Base-by-base conservation (phyloP, 37 sponge, comb jelly and placozoan genomes). In the Geodia barretti region DNA sequence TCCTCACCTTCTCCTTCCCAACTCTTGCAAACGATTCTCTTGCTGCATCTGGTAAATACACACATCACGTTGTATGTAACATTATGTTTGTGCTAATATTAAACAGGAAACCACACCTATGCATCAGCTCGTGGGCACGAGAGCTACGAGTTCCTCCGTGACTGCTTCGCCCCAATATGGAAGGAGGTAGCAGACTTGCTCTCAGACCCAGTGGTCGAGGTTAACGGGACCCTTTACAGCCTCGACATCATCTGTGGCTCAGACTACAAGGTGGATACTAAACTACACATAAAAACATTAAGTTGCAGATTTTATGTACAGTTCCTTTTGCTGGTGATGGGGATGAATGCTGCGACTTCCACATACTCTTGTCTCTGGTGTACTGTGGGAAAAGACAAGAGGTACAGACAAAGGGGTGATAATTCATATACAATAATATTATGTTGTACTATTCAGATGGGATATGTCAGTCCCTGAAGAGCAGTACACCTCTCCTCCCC, bases 281-380 rank as follows among this genome's bases (percentile, higher is more conserved):
- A 42, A 43, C 54, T 47, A n/a, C n/a, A n/a, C n/a, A n/a, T n/a
- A n/a, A n/a, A n/a, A n/a, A n/a, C n/a, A n/a, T n/a, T n/a, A n/a
- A n/a, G n/a, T n/a, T n/a, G n/a, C n/a, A n/a, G n/a, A n/a, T n/a
- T 47, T 14, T 47, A 47, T 14, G 7, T 76, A 32, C 47, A 79
- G 79, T 79, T 66, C 28, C 54, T 79, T 4, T 64, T 79, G 30
- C n/a, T 79, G 54, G 8, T 38, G 25, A 79, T 79, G 79, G 79
- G 79, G 39, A 38, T 79, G 47, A 79, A 79, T 36, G 69, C 9
- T 28, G 68, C 79, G 2, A 20, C 24, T 11, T 66, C 68, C 24
- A 66, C 41, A 3, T 79, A 79, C 35, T 42, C 79, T 38, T 79
- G 79, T 31, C 29, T 79, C 2, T 79, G 64, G 47, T 79, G 79